Base-by-base conservation (phyloP, 92 coral and sea anemone species). In the Muricea muricata region DNA sequence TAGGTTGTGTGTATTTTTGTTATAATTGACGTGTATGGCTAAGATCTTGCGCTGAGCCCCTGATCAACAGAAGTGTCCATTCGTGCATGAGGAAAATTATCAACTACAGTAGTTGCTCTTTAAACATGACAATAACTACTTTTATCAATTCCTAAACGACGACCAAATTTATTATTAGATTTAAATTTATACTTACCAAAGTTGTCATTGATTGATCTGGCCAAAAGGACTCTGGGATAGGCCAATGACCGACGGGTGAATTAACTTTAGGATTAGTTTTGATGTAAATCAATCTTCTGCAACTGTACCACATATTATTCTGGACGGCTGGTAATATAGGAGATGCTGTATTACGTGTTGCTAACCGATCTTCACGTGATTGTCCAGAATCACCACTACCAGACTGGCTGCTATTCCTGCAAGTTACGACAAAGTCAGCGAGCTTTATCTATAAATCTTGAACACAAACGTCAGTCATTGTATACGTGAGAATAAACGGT, bases 221-320 rank as follows among this genome's bases (percentile, higher is more conserved):
- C 98, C 99, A 97, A 63, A 93, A 92, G 8, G 97, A 88, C 78
- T 97, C 99, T 1, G 99, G 99, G 3, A 97, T 91, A 4, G 99
- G 99, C 99, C 99, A 97, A 47, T 93, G 97, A 17, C 99, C 99
- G 52, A 89, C 89, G 2, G 98, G 98, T 15, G 93, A 68, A 48
- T 86, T 91, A 65, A 88, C 86, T 46, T 87, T 87, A 4, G 95
- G 97, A 66, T 91, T 92, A 41, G 90, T 89, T 69, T 92, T 97
- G 78, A 97, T 90, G 57, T 93, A 97, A 32, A 97, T 97, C 99
- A 97, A 94, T 85, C 89, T 92, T 65, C 98, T 91, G 37, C 99
- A 97, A 47, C 93, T 97, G 54, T 88, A 94, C 99, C 99, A 97
- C 4, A 97, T 94, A 32, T 95, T 94, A 48, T 92, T 85, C 48